Percentiles rank a stretch among this genome's conserved stretches.
Conservation (phyloP, 2,797 vertebrate genomes). For the Caiman crocodilus region DNA sequence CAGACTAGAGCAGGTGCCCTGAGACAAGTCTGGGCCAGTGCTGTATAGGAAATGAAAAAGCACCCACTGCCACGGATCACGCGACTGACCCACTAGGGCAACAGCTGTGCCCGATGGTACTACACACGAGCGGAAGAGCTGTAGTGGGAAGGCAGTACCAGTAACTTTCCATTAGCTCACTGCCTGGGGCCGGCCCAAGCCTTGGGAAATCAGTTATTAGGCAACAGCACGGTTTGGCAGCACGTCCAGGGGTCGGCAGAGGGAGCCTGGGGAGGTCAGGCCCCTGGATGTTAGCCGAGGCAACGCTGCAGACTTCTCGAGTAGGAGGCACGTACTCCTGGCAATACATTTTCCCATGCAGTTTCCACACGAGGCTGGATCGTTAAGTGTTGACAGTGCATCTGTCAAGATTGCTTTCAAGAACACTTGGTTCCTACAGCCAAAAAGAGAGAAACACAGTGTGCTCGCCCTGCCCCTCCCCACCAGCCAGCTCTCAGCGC, state of each 20-base stretch:
- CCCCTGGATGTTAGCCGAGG: background rate
- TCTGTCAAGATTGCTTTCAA: constrained; percentile 55
- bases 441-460: background rate
- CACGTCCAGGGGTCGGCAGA: background rate
- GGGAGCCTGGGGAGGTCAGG: background rate
- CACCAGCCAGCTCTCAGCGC: background rate
- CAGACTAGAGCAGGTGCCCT: background rate
- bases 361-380: constrained; percentile 40
- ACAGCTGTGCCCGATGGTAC: background rate
- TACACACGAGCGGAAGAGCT: background rate
- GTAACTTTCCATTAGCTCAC: background rate
- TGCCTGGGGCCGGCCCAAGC: rapidly evolving
- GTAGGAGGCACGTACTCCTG: constrained; percentile 34
- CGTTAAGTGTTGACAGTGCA: constrained; percentile 8
- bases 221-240: background rate
- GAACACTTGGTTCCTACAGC: constrained; percentile 55
- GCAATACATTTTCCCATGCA: constrained; percentile 6
- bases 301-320: constrained; percentile 15
- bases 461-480: background rate
- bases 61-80: too few relatives aligned
- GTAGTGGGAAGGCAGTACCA: background rate
- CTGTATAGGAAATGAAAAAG: background rate
- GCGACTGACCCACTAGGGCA: background rate
- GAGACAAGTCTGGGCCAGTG: too few relatives aligned
- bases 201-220: background rate